Evolutionary conservation across 2,113 vertebrate species (phyloP).

Genomic region (Passer domesticus): DNA sequence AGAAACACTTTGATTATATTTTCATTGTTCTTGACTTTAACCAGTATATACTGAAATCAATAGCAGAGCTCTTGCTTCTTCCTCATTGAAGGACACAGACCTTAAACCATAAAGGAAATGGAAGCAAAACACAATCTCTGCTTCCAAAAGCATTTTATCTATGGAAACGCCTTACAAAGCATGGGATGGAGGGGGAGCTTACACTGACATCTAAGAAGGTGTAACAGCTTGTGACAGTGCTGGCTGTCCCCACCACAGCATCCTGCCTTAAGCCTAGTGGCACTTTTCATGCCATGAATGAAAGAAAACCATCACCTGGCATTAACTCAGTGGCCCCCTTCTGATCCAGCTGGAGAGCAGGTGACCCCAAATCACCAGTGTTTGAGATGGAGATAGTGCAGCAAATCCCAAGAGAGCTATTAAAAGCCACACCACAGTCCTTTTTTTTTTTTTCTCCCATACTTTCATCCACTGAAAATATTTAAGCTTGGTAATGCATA

Average conservation of each 20-base stretch:
- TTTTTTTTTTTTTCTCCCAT: background rate
- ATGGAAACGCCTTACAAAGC: background rate
- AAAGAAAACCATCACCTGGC: background rate
- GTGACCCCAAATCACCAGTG: background rate
- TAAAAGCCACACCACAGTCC: background rate
- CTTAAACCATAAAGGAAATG: background rate
- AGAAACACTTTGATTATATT: background rate
- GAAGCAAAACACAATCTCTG: background rate
- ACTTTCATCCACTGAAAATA: background rate
- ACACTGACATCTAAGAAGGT: background rate
- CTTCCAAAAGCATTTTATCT: background rate
- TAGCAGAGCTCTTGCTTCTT: background rate
- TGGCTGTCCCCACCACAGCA: background rate
- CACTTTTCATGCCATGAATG: background rate
- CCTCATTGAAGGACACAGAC: background rate
- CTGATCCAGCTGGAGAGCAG: background rate
- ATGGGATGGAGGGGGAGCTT: background rate
- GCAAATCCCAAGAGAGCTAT: background rate
- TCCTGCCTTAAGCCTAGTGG: background rate
- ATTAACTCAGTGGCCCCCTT: background rate
- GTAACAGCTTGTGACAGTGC: background rate
- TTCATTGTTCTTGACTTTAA: background rate
- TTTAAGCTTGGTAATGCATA: constrained; percentile 47
- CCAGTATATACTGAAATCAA: background rate
- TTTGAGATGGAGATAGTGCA: background rate